These are phyloP conservation scores for Artemia franciscana DNA, from an alignment of 1,140 invertebrate species.

Conservation along the genomic window DNA sequence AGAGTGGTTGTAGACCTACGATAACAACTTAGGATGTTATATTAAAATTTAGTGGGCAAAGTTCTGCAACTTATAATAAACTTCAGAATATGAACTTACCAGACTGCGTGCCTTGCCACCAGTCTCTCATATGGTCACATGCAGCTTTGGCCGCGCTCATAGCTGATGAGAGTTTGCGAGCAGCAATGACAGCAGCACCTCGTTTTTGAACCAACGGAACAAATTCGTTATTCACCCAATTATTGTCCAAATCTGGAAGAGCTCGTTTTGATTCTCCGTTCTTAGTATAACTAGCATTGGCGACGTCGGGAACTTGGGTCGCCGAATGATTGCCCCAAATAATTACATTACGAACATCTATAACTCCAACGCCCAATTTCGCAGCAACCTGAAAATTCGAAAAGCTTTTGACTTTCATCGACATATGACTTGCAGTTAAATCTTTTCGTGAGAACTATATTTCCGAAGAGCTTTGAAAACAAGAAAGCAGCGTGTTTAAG, in stretches of 20 bases:
- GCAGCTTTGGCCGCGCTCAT: conserved; percentile 96
- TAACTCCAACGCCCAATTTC: conserved; percentile 30
- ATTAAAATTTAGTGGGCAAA: no score
- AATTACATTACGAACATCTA: conserved; percentile 64
- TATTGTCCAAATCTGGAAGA: conserved; percentile 50
- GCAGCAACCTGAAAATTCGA: conserved; percentile 22
- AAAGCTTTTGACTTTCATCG: no score
- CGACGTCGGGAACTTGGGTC: conserved; percentile 90
- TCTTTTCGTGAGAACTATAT: no score
- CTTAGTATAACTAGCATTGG: conserved; percentile 38
- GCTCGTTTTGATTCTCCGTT: conserved; percentile 27
- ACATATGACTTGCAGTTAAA: no score
- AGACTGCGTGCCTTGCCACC: conserved; percentile 63
- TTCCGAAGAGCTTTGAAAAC: no score
- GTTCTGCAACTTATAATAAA: no score
- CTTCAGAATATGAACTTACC: conserved; percentile 18
- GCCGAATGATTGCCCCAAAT: conserved; percentile 99
- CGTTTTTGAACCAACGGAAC: conserved; percentile 75
- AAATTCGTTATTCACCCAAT: conserved; percentile 58
- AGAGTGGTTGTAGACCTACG: no score
- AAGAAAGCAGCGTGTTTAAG: no score
- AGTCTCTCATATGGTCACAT: conserved; percentile 87
- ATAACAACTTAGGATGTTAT: no score
- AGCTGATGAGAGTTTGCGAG: conserved; percentile 91
- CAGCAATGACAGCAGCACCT: conserved; percentile 89